A percentile compares a stretch with the other conserved stretches of the same genome.
Conservation (phyloP, 1,140 invertebrate genomes). For the Zaprionus vittiger region DNA sequence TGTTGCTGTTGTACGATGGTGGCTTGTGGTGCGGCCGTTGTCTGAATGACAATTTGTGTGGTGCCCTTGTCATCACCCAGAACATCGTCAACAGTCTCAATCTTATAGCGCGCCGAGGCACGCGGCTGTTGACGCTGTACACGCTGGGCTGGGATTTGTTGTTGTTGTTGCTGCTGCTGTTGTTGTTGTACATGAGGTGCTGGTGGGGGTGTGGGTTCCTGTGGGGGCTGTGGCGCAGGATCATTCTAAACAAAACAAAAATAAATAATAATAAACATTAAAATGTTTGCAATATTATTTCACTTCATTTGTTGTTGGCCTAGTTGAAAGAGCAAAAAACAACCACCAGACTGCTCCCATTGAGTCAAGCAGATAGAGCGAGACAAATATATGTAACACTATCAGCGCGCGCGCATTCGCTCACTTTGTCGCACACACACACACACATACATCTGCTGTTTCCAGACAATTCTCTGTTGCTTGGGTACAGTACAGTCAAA, state of each 20-base stretch:
- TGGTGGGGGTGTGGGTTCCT: conserved; percentile 73
- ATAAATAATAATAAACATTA: not conserved
- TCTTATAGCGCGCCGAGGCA: conserved; percentile 73
- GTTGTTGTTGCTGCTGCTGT: conserved; percentile 53
- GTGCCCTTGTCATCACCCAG: conserved; percentile 75
- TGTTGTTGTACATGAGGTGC: conserved; percentile 77
- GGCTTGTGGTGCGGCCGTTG: conserved; percentile 68
- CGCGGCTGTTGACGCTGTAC: conserved; percentile 71
- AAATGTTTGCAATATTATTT: not conserved
- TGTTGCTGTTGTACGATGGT: conserved; percentile 76
- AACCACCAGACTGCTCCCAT: conserved; percentile 54
- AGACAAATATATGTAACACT: conserved; percentile 32
- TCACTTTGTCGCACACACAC: conserved; percentile 28
- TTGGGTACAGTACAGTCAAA: conserved; percentile 68
- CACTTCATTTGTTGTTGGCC: not conserved
- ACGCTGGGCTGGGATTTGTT: conserved; percentile 66
- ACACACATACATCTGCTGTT: not conserved
- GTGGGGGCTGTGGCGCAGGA: conserved; percentile 71
- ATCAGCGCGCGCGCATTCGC: not conserved
- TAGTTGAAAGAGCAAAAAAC: conserved; percentile 47
- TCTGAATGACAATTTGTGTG: conserved; percentile 82
- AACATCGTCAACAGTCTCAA: conserved; percentile 82
- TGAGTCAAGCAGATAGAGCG: conserved; percentile 17
- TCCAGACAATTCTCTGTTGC: conserved; percentile 64
- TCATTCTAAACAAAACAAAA: conserved; percentile 66